Evolutionary conservation across 2,797 vertebrate species (phyloP), one percentile per base, ranked within the genome.

Genomic region (Scolopax bukidnonensis): DNA sequence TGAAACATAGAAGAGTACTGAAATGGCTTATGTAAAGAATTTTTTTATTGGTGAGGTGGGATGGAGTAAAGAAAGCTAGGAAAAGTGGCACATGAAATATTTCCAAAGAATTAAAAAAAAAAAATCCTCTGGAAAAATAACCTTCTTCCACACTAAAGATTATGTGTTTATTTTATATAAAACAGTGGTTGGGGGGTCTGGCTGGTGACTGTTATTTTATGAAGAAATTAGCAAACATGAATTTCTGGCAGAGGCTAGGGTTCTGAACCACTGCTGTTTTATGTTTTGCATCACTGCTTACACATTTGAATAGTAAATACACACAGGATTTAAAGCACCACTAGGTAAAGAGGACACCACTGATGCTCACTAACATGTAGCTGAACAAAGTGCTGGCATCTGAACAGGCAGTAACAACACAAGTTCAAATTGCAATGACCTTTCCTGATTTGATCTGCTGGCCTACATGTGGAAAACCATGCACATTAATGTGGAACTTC

Each of bases 401-500:
- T 36, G 61, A 83, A 75, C 56, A 85, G 71, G 54, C 6, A 36
- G 38, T 33, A 83, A 41, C 40, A 90, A 33, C 40, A 71, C 33
- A 36, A 68, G 64, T 68, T 87, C 85, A 77, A 94, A 83, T 83
- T 85, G 38, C 15, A 1, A 19, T 57, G 75, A 84, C 76, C 69
- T 95, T 91, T 90, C 64, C 56, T 92, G 91, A 40, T 93, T 91
- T 94, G 89, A 87, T 89, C 75, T 91, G 43, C 36, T 41, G 91
- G 41, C 57, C 61, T 61, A 40, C 7, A 30, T 32, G 68, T 84
- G 68, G 53, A 57, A 90, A 85, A 74, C 21, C 47, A n/a, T 59
- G 41, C 61, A 51, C 33, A 7, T 77, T 64, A 85, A 86, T 64
- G 59, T 64, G 48, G 61, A 89, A 80, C 64, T 89, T 74, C 78